A percentile compares a stretch with the other conserved stretches of the same genome.
Evolutionary conservation across 2,797 vertebrate species (phyloP).

Genomic region (Pyrrhura leucotis): DNA sequence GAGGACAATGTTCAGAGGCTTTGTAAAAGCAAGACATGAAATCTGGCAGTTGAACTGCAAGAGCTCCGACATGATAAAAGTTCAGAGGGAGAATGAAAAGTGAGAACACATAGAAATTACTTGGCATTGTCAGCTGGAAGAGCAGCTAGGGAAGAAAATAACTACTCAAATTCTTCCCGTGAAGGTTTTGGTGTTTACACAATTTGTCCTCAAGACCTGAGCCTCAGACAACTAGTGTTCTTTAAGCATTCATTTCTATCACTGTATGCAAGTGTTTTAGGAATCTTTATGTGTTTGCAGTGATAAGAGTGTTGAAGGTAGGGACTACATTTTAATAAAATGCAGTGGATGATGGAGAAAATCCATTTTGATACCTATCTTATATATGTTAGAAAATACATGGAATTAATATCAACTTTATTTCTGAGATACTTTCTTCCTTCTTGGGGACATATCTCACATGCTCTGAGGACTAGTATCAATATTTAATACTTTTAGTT

Average conservation of each 20-base stretch:
- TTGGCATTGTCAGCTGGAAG: not conserved
- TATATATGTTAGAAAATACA: not conserved
- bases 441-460: not conserved
- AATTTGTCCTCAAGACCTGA: not conserved
- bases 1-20: not conserved
- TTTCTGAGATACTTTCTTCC: not conserved
- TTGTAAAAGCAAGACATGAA: slow-evolving; percentile 19
- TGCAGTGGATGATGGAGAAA: not conserved
- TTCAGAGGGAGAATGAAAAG: not conserved
- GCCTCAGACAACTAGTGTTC: not conserved
- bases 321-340: not conserved
- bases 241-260: not conserved
- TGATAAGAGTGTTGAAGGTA: not conserved
- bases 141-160: not conserved
- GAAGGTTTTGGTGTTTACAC: not conserved
- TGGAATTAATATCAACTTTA: not conserved
- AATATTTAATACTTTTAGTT: not conserved
- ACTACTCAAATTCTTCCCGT: not conserved
- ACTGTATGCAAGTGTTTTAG: not conserved
- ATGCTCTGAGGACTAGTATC: not conserved
- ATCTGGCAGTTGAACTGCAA: slow-evolving; percentile 1
- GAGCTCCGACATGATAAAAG: not conserved
- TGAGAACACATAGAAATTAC: not conserved
- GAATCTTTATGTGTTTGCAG: not conserved
- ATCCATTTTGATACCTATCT: not conserved